Conservation (phyloP, 2,113 vertebrate genomes). For the Gymnobelideus leadbeateri region DNA sequence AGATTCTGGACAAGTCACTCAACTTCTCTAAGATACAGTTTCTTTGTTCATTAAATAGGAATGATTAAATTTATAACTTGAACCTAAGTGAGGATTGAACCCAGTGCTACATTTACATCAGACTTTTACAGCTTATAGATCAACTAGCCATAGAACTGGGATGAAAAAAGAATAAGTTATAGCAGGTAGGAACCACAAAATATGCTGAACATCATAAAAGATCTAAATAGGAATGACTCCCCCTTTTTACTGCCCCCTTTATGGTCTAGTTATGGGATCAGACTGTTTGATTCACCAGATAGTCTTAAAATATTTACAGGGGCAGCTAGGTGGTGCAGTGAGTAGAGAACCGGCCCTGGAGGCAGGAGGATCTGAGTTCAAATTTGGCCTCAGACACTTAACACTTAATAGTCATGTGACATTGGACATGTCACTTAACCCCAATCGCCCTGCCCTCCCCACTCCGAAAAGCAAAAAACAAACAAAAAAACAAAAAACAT, state of each 20-base stretch:
- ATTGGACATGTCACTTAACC: no score
- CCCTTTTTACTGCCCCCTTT: not conserved
- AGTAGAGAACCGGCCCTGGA: no score
- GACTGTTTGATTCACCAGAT: not conserved
- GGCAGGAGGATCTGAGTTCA: no score
- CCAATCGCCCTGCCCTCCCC: no score
- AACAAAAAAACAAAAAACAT: no score
- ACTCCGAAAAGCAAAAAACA: no score
- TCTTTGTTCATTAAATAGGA: not conserved
- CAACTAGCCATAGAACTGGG: not conserved
- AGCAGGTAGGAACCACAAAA: not conserved
- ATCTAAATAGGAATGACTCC: not conserved
- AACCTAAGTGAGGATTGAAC: not conserved
- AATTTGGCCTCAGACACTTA: no score
- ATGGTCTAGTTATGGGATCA: not conserved
- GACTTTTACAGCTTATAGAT: not conserved
- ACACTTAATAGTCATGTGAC: no score
- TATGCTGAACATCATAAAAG: not conserved
- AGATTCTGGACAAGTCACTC: not conserved
- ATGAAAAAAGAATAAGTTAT: not conserved
- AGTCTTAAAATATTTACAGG: not conserved
- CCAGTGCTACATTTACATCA: not conserved
- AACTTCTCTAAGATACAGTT: not conserved
- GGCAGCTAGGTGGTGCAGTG: no score
- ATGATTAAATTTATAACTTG: not conserved